Evolutionary conservation across 1,140 invertebrate species (phyloP).

Genomic region (Pseudomyrmex dendroicus): DNA sequence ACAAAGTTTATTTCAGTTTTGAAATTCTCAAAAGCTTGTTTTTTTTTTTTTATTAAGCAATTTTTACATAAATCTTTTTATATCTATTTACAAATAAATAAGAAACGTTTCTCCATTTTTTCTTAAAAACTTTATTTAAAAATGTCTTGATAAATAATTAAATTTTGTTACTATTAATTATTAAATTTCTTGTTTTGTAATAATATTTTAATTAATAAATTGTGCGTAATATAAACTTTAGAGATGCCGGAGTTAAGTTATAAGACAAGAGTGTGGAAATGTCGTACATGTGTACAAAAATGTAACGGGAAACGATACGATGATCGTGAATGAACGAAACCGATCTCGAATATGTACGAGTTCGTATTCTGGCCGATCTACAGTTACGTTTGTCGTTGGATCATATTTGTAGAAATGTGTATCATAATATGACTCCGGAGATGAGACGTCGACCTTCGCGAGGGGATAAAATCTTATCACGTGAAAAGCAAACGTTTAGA

Average conservation of each 20-base stretch:
- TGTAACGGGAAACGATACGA: slow-evolving; percentile 43
- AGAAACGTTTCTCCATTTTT: not conserved
- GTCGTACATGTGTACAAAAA: not conserved
- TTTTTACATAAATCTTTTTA: no score
- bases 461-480: slow-evolving; percentile 44
- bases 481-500: slow-evolving; percentile 6
- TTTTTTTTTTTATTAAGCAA: no score
- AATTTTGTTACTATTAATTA: no score
- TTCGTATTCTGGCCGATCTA: slow-evolving; percentile 60
- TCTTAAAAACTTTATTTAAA: not conserved
- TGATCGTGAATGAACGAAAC: slow-evolving; percentile 61
- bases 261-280: not conserved
- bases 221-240: no score
- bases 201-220: not conserved
- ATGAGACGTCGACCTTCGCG: slow-evolving; percentile 55
- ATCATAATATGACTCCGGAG: slow-evolving; percentile 61
- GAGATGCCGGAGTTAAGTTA: not conserved
- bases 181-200: not conserved
- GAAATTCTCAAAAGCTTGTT: no score
- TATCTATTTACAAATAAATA: no score
- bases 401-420: slow-evolving; percentile 65
- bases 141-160: not conserved
- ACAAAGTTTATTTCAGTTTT: no score
- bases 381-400: slow-evolving; percentile 63
- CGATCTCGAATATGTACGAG: slow-evolving; percentile 51